Evolutionary conservation across 2,113 vertebrate species (phyloP).

Genomic region (Platycercus adscitus): DNA sequence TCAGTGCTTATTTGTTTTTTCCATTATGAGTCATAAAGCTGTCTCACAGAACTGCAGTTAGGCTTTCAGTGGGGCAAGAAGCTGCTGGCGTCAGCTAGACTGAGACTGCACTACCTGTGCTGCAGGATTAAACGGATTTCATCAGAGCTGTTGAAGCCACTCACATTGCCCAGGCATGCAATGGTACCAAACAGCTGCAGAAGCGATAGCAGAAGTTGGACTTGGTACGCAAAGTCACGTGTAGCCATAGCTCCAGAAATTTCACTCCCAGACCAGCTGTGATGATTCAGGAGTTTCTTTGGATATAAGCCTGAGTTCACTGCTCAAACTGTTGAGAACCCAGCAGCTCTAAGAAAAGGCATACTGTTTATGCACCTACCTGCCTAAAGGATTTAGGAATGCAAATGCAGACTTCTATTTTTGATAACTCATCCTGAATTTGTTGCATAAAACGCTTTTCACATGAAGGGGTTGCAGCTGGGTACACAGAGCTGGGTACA

Average conservation of each 20-base stretch:
- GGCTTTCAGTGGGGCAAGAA: not conserved
- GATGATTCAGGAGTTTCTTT: not conserved
- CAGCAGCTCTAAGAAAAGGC: not conserved
- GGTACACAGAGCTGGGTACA: conserved; percentile 34
- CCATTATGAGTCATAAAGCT: not conserved
- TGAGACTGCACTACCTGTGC: not conserved
- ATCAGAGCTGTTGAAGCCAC: not conserved
- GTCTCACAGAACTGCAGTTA: not conserved
- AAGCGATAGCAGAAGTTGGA: not conserved
- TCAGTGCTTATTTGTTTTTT: not conserved
- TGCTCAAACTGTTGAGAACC: not conserved
- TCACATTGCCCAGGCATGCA: not conserved
- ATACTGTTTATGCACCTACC: no score
- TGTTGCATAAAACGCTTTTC: conserved; percentile 1
- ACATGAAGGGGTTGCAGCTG: conserved; percentile 10
- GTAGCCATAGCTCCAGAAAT: not conserved
- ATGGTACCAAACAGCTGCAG: not conserved
- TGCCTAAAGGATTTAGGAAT: not conserved
- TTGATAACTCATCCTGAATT: not conserved
- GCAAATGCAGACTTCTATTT: not conserved
- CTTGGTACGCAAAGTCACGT: not conserved
- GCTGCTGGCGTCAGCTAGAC: not conserved
- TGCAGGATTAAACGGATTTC: not conserved
- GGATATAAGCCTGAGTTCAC: not conserved
- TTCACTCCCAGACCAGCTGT: not conserved